These are phyloP conservation scores for Eupithecia vulgata DNA, from an alignment of 2,888 invertebrate genomes.

Conservation along the genomic window DNA sequence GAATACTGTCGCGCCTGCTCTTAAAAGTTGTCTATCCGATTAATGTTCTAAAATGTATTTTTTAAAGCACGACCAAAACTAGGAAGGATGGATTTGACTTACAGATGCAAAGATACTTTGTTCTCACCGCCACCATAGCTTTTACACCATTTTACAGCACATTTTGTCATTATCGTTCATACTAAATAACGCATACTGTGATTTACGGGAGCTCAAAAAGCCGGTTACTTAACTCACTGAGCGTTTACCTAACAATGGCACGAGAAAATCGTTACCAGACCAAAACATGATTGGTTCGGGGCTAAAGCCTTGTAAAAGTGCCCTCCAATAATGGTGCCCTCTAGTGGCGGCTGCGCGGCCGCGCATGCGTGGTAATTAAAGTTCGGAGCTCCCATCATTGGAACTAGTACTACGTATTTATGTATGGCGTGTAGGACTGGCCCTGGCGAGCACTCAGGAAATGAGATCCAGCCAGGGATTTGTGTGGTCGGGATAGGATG, in stretches of 20 bases:
- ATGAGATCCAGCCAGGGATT: neutral
- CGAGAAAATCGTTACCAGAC: conserved; percentile 34
- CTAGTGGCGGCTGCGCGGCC: neutral
- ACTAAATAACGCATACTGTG: neutral
- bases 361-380: conserved; percentile 1
- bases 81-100: conserved; percentile 8
- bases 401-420: neutral
- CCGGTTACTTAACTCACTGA: conserved; percentile 7
- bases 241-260: conserved; percentile 21
- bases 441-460: neutral
- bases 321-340: conserved; percentile 1
- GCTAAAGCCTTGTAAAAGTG: conserved; percentile 16
- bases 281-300: conserved; percentile 36
- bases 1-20: too few relatives aligned
- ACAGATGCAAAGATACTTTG: conserved; percentile 35
- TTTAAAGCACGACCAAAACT: neutral
- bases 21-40: neutral
- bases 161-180: conserved; percentile 29
- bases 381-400: neutral
- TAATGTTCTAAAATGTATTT: neutral
- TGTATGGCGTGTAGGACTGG: neutral
- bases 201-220: neutral
- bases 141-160: conserved; percentile 38
- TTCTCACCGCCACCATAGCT: conserved; percentile 37
- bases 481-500: neutral